Percentiles rank a stretch among this genome's conserved stretches.
These are phyloP conservation scores for Lophotriccus pileatus DNA, from an alignment of 2,797 vertebrate species.

Conservation along the genomic window DNA sequence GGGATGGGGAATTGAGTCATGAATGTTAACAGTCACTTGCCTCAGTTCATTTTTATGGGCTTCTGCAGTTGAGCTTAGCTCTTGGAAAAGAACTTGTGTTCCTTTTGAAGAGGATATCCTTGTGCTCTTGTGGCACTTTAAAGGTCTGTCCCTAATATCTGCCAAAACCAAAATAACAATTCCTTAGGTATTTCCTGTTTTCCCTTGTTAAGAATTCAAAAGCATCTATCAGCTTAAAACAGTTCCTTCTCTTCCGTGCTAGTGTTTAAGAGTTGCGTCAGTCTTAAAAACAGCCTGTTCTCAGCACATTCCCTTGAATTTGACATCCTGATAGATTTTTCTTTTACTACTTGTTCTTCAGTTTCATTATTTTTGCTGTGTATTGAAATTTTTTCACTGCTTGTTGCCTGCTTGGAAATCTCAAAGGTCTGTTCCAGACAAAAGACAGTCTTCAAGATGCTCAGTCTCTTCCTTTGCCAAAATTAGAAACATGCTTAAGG, in stretches of 20 bases:
- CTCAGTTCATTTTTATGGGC: neutral
- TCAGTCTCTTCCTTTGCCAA: neutral
- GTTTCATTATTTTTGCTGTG: neutral
- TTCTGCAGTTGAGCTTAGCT: neutral
- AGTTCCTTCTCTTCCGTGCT: neutral
- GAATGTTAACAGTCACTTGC: neutral
- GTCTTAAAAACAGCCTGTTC: neutral
- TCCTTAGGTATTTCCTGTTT: constrained; percentile 61
- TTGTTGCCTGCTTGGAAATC: neutral
- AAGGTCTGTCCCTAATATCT: constrained; percentile 25
- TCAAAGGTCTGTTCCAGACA: neutral
- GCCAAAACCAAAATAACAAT: constrained; percentile 48
- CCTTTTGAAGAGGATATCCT: constrained; percentile 38
- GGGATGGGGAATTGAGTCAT: neutral
- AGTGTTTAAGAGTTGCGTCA: neutral
- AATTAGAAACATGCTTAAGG: constrained; percentile 14
- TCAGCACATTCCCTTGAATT: neutral
- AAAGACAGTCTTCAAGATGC: neutral
- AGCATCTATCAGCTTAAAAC: neutral
- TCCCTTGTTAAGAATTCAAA: neutral
- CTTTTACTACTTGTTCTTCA: neutral
- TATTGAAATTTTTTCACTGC: neutral
- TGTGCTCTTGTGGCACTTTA: constrained; percentile 25
- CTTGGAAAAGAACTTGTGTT: neutral
- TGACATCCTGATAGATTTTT: neutral